Evolutionary conservation across 2,888 invertebrate species (phyloP), one percentile per base, ranked within the genome.

Genomic region (Acronicta alni): DNA sequence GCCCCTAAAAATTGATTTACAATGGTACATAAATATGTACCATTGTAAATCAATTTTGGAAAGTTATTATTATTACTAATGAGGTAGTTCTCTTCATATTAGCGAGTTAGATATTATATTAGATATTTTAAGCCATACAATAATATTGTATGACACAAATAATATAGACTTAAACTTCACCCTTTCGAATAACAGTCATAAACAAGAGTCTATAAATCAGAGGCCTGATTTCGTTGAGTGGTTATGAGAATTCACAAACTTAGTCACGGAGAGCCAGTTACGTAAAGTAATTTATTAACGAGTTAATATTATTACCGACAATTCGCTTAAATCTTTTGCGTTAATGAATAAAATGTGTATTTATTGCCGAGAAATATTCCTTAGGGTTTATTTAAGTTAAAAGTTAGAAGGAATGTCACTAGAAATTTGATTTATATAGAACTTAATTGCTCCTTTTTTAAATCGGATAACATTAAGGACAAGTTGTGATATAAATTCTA

Each of bases 271-370:
- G 42, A 17, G 17, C 35, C 57, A 45, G 55, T 51, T 30, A 41
- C 18, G 53, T 48, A 57, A 57, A 59, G 62, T 71, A 59, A 71
- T 71, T 71, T 66, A 62, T 62, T 67, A 58, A 53, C 44, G 71
- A 66, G 52, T 70, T 70, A 58, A 71, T 58, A 51, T 67, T 56
- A 54, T 58, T 38, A 54, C 23, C 18, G 53, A 55, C 44, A 44
- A 51, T 57, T 67, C 41, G 57, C 52, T 58, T 61, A 53, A 70
- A 70, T 70, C 46, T 62, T 62, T 70, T 18, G 39, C 39, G 43
- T 59, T 70, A 54, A 62, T 62, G 4, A 71, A 70, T 61, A 42
- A 59, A 62, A 71, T 67, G 43, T 49, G 42, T 42, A 56, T 63
- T 59, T 57, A 67, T 52, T 52, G 45, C 47, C 18, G 18, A 20